phyloP scores from a whole-genome alignment of 2,888 invertebrate species.

The Steromphala cineraria region DNA sequence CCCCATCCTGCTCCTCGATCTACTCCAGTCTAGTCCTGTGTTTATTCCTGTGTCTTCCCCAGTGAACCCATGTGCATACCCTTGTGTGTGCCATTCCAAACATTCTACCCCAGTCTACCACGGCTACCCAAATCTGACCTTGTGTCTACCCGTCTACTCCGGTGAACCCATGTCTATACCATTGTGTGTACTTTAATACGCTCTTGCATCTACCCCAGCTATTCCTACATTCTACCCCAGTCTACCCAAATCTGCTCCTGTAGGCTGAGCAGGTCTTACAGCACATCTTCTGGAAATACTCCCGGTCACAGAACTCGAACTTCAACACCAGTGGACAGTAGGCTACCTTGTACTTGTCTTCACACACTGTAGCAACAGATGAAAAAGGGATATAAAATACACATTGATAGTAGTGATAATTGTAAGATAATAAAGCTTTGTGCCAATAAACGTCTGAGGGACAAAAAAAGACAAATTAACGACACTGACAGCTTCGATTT shows the following conservation, averaged over 20 bases:
- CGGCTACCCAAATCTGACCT: neutral
- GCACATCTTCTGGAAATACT: slow-evolving; percentile 71
- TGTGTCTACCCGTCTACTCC: no score
- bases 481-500: no score
- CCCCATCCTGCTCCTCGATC: no score
- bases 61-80: no score
- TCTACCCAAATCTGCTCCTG: neutral
- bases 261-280: slow-evolving; percentile 64
- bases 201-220: neutral
- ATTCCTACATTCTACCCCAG: no score
- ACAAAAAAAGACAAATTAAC: no score
- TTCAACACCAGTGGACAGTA: slow-evolving; percentile 72
- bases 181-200: neutral
- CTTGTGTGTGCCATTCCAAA: no score
- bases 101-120: no score
- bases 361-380: slow-evolving; percentile 57
- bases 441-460: no score
- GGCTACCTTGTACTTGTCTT: slow-evolving; percentile 69
- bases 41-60: neutral
- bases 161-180: no score
- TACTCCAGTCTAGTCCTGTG: neutral
- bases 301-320: slow-evolving; percentile 67
- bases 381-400: no score
- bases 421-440: no score
- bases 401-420: neutral